A percentile compares a stretch with the other conserved stretches of the same genome.
phyloP scores from a whole-genome alignment of 2,888 invertebrate genomes.

The Tetragonisca angustula region DNA sequence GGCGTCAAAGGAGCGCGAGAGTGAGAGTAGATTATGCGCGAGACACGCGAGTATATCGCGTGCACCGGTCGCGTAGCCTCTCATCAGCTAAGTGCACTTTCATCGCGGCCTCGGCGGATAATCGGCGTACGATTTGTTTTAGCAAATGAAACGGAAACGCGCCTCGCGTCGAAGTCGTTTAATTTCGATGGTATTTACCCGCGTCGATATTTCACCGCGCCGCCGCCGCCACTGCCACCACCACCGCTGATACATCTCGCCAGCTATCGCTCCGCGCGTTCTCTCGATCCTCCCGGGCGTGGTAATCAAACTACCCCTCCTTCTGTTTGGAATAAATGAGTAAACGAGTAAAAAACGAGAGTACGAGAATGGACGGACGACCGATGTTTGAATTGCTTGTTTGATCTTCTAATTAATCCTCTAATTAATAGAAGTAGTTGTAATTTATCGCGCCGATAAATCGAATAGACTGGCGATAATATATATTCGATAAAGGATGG shows the following conservation, averaged over 20 bases:
- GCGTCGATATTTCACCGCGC: constrained; percentile 25
- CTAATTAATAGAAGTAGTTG: neutral
- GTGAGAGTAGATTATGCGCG: constrained; percentile 55
- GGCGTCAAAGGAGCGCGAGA: constrained; percentile 55
- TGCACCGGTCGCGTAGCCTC: constrained; percentile 71
- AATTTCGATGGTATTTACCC: constrained; percentile 54
- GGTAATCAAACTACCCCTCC: neutral
- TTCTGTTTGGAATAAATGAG: neutral
- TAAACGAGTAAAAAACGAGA: neutral
- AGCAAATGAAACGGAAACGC: constrained; percentile 80
- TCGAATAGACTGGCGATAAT: too few species aligned
- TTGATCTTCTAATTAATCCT: neutral
- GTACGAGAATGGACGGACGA: neutral
- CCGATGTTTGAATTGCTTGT: neutral
- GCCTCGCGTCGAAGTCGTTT: constrained; percentile 71
- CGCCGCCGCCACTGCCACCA: too few species aligned
- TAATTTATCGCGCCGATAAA: too few species aligned
- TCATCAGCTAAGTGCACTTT: constrained; percentile 83
- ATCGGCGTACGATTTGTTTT: constrained; percentile 80
- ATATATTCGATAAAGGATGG: too few species aligned
- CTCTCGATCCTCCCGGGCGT: neutral
- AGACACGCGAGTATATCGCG: constrained; percentile 73
- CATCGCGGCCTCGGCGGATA: constrained; percentile 68
- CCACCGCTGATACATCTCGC: neutral
- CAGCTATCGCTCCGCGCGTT: neutral